Evolutionary conservation across 2,113 vertebrate species (phyloP).

Genomic region (Periophthalmodon schlosseri): DNA sequence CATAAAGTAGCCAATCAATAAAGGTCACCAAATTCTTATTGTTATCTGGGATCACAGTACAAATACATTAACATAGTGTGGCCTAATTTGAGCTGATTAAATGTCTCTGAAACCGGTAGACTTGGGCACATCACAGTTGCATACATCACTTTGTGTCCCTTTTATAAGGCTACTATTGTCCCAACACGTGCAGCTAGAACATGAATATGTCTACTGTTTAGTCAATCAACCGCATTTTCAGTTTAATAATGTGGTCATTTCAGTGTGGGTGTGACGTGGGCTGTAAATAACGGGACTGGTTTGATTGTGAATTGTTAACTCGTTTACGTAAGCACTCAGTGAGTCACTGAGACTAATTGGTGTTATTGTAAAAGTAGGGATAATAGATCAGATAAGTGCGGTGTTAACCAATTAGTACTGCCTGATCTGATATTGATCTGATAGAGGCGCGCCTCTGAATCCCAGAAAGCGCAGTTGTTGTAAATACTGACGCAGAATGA

Average conservation of each 20-base stretch:
- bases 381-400: slow-evolving; percentile 2
- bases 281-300: background rate
- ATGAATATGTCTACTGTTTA: no score
- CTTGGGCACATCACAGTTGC: no score
- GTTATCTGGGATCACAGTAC: background rate
- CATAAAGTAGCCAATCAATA: background rate
- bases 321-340: background rate
- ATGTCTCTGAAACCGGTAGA: no score
- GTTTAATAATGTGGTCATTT: no score
- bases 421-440: background rate
- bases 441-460: background rate
- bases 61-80: background rate
- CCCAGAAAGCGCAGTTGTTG: background rate
- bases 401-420: background rate
- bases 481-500: background rate
- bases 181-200: no score
- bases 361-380: background rate
- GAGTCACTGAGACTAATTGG: background rate
- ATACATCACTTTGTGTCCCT: no score
- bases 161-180: no score
- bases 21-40: background rate
- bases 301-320: background rate
- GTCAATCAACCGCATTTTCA: no score
- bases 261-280: background rate
- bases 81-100: background rate